Evolutionary conservation across 1,140 invertebrate species (phyloP).

Genomic region (Venustaconcha ellipsiformis): DNA sequence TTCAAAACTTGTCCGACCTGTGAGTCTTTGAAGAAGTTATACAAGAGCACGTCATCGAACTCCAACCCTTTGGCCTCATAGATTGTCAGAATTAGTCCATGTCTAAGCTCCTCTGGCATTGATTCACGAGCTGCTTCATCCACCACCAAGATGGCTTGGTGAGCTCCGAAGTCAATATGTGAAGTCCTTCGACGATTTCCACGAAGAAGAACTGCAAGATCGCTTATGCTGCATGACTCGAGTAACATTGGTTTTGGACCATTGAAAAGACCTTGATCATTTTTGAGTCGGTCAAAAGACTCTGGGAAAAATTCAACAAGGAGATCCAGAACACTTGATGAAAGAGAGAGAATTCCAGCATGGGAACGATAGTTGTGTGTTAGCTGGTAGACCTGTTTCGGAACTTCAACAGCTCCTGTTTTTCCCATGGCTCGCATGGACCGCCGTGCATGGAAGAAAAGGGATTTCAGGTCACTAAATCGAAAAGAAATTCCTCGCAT

Average conservation of each 20-base stretch:
- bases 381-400: constrained; percentile 42
- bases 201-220: constrained; percentile 38
- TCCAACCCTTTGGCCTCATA: constrained; percentile 54
- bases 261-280: constrained; percentile 49
- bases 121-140: constrained; percentile 38
- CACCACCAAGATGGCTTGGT: constrained; percentile 49
- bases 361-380: constrained; percentile 57
- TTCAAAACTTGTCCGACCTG: constrained; percentile 22
- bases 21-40: constrained; percentile 58
- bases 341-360: constrained; percentile 46
- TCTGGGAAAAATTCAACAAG: constrained; percentile 50
- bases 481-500: constrained; percentile 59
- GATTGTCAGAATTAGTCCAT: constrained; percentile 46
- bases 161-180: constrained; percentile 55
- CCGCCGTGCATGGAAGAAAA: constrained; percentile 45
- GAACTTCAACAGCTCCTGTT: constrained; percentile 30
- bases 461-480: constrained; percentile 49
- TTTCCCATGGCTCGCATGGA: constrained; percentile 27
- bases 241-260: constrained; percentile 55
- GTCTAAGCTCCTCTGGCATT: constrained; percentile 43
- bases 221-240: constrained; percentile 41
- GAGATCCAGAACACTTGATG: constrained; percentile 49
- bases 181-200: constrained; percentile 37
- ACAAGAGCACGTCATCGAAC: constrained; percentile 56
- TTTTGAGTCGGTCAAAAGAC: constrained; percentile 49